Evolutionary conservation across 2,888 invertebrate species (phyloP).

Genomic region (Nomada lathburiana): DNA sequence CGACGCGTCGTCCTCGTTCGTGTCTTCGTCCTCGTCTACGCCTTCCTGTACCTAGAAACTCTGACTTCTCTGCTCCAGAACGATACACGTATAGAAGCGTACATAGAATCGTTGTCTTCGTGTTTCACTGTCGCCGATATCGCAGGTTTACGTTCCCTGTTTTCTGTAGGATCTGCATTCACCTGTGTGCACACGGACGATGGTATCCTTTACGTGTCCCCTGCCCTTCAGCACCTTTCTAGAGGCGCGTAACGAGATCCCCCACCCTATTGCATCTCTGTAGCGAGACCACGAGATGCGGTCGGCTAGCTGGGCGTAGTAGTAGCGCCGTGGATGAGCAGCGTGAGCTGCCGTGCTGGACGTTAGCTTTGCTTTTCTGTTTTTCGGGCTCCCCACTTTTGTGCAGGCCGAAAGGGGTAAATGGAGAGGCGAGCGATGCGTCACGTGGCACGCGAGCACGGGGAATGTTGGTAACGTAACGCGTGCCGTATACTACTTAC

Average conservation of each 20-base stretch:
- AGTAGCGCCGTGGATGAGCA: constrained; percentile 53
- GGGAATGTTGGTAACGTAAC: constrained; percentile 22
- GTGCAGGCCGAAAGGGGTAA: constrained; percentile 18
- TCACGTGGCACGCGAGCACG: constrained; percentile 59
- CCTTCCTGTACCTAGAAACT: constrained; percentile 44
- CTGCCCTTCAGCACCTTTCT: neutral
- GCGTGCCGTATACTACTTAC: constrained; percentile 26
- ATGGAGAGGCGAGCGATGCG: neutral
- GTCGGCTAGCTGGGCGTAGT: constrained; percentile 48
- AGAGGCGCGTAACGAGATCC: constrained; percentile 12
- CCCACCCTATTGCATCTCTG: neutral
- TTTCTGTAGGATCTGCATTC: constrained; percentile 32
- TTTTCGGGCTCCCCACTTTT: neutral
- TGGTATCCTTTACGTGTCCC: constrained; percentile 15
- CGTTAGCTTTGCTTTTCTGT: neutral
- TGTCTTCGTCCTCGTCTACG: constrained; percentile 47
- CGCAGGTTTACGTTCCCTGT: constrained; percentile 26
- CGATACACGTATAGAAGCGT: neutral
- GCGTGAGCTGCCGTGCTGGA: constrained; percentile 18
- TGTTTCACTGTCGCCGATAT: constrained; percentile 14
- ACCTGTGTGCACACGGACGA: constrained; percentile 45
- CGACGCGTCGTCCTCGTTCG: constrained; percentile 41
- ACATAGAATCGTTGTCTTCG: constrained; percentile 32
- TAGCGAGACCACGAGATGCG: constrained; percentile 30
- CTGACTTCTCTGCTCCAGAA: constrained; percentile 39